Conservation (phyloP, 2,797 vertebrate species). For the Sebastes wilsoni region DNA sequence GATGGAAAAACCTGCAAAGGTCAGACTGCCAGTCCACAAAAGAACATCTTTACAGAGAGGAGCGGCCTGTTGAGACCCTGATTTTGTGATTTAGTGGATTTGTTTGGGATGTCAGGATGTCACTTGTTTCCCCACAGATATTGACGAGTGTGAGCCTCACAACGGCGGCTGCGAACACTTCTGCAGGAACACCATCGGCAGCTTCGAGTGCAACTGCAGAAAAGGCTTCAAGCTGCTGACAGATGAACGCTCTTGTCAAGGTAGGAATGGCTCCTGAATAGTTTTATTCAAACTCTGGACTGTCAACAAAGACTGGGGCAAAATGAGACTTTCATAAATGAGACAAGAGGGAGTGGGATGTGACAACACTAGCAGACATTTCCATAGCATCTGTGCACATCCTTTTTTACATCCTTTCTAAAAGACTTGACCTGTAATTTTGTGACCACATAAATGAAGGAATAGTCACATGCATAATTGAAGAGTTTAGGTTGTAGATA, state of each 20-base stretch:
- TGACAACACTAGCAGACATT: background rate
- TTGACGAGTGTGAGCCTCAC: slow-evolving; percentile 92
- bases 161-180: slow-evolving; percentile 96
- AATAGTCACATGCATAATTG: background rate
- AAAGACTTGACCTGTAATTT: background rate
- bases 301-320: background rate
- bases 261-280: slow-evolving; percentile 70
- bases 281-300: background rate
- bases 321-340: background rate
- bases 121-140: slow-evolving; percentile 82
- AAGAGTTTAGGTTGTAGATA: background rate
- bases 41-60: background rate
- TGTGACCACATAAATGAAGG: background rate
- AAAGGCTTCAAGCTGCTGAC: slow-evolving; percentile 98
- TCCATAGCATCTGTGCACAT: too few relatives aligned
- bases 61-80: background rate
- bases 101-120: background rate
- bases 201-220: slow-evolving; percentile 97
- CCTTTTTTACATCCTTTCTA: background rate
- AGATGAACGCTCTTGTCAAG: slow-evolving; percentile 97
- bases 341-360: background rate
- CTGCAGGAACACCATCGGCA: slow-evolving; percentile 97
- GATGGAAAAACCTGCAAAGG: slow-evolving; percentile 98
- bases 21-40: slow-evolving; percentile 58
- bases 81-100: background rate